These are phyloP conservation scores for Callitettix versicolor DNA, from an alignment of 1,140 invertebrate species.

Conservation along the genomic window DNA sequence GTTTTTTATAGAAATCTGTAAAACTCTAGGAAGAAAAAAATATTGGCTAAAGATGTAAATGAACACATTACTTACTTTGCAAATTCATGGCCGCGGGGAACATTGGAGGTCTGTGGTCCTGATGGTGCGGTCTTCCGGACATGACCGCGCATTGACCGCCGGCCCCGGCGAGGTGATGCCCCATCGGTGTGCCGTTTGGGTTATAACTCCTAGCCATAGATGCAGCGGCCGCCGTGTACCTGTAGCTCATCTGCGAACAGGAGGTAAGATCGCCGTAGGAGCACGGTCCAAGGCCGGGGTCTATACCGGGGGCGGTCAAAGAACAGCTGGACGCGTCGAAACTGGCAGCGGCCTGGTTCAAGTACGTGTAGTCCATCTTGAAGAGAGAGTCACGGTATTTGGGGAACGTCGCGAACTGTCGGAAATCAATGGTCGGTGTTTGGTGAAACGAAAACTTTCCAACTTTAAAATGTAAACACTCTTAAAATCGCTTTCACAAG, in stretches of 20 bases:
- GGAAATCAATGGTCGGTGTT: too few relatives aligned
- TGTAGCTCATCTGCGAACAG: conserved; percentile 75
- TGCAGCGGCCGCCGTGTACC: conserved; percentile 49
- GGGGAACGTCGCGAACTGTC: too few relatives aligned
- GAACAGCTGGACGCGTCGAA: conserved; percentile 53
- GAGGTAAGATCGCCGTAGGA: conserved; percentile 74
- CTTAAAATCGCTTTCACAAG: too few relatives aligned
- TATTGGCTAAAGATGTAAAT: too few relatives aligned
- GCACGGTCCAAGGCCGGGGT: conserved; percentile 51
- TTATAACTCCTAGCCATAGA: conserved; percentile 39
- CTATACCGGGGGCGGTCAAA: conserved; percentile 47
- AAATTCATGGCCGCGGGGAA: conserved; percentile 52
- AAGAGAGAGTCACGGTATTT: background rate
- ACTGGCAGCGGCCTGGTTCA: conserved; percentile 53
- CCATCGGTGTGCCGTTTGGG: conserved; percentile 35
- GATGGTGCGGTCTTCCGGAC: conserved; percentile 29
- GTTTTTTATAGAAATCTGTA: too few relatives aligned
- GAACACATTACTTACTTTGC: conserved; percentile 44
- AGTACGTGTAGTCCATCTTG: conserved; percentile 57
- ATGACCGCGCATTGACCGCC: conserved; percentile 22
- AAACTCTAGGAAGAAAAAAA: too few relatives aligned
- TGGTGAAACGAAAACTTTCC: too few relatives aligned
- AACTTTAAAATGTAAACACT: too few relatives aligned
- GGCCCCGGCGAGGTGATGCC: conserved; percentile 34
- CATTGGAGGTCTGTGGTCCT: conserved; percentile 45